These are phyloP conservation scores for Nannoperca australis DNA, from an alignment of 2,797 vertebrate species.

Conservation along the genomic window DNA sequence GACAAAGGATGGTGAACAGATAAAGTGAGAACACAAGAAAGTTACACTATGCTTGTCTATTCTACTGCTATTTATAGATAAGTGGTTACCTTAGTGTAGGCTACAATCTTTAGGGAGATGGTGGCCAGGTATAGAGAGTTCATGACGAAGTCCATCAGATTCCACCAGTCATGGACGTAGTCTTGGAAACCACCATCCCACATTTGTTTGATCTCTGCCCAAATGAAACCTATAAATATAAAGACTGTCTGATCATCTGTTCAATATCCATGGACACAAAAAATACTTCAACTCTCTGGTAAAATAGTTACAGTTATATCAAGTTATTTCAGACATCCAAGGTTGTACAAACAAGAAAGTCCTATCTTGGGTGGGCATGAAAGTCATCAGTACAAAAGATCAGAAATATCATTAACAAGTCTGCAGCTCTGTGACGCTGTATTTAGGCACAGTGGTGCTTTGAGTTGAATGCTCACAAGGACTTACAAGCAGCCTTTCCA, in stretches of 20 bases:
- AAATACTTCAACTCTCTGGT: neutral
- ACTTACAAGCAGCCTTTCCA: neutral
- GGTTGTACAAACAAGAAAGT: neutral
- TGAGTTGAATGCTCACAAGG: neutral
- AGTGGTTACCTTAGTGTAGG: constrained; percentile 91
- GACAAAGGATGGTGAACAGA: neutral
- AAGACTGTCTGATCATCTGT: neutral
- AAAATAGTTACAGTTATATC: neutral
- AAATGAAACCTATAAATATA: constrained; percentile 92
- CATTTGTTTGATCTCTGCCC: constrained; percentile 99
- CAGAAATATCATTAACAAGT: neutral
- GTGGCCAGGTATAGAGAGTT: constrained; percentile 98
- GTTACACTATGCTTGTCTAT: neutral
- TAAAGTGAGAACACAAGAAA: constrained; percentile 1
- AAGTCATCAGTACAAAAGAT: neutral
- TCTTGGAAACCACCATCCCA: constrained; percentile 99
- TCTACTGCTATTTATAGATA: neutral
- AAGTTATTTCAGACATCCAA: neutral
- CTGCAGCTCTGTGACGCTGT: neutral
- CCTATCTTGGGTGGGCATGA: neutral
- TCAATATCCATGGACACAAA: neutral
- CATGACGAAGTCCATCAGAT: constrained; percentile 99
- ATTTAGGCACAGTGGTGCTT: neutral
- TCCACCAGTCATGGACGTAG: constrained; percentile 99
- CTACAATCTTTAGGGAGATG: constrained; percentile 98